These are phyloP conservation scores for Hucho hucho DNA, from an alignment of 2,113 vertebrate species.

Conservation along the genomic window DNA sequence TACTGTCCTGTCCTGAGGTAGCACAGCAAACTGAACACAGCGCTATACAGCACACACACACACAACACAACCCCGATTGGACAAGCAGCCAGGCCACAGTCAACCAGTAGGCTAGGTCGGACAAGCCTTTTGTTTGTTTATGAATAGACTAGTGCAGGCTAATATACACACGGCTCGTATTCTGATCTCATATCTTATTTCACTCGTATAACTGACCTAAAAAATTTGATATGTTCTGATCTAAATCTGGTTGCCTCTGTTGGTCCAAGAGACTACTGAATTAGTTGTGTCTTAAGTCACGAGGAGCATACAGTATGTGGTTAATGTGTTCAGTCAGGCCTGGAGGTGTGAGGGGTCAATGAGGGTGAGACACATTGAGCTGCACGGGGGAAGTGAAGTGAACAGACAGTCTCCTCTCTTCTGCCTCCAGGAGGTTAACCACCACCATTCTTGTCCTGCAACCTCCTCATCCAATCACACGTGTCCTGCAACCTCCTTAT, in stretches of 20 bases:
- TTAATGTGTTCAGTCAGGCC: neutral
- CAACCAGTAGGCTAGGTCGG: neutral
- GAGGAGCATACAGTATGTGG: neutral
- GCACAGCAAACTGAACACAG: slow-evolving; percentile 32
- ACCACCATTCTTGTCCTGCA: neutral
- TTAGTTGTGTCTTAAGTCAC: neutral
- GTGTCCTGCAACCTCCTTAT: neutral
- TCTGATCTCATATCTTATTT: neutral
- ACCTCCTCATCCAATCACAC: neutral
- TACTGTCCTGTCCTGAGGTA: slow-evolving; percentile 39
- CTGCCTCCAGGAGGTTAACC: neutral
- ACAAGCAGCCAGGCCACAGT: neutral
- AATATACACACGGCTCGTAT: neutral
- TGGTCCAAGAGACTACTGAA: neutral
- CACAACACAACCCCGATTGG: slow-evolving; percentile 3
- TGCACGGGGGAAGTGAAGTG: neutral
- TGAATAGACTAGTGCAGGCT: neutral
- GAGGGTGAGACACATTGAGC: neutral
- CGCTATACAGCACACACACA: slow-evolving; percentile 31
- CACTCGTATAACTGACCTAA: neutral
- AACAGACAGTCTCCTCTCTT: neutral
- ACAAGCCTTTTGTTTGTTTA: neutral
- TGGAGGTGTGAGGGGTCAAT: neutral
- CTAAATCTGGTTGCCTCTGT: neutral
- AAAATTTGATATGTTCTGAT: neutral